phyloP scores from a whole-genome alignment of 1,140 invertebrate species.

The Wasmannia auropunctata region DNA sequence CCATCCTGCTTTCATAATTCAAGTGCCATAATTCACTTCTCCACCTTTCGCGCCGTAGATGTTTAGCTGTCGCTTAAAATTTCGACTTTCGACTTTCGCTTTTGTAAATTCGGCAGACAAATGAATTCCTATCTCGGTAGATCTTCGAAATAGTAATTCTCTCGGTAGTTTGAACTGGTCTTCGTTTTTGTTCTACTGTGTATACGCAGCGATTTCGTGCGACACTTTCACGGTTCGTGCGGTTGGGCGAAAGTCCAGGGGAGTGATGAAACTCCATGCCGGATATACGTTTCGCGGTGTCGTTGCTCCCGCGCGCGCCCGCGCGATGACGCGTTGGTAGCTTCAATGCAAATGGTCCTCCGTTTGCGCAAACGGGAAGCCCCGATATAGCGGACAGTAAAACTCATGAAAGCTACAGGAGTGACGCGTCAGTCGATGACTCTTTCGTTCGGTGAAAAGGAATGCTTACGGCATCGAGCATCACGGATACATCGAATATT shows the following conservation, averaged over 20 bases:
- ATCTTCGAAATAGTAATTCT: background rate
- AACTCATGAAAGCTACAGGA: slow-evolving; percentile 24
- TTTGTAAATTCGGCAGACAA: background rate
- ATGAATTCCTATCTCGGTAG: background rate
- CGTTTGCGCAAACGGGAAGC: slow-evolving; percentile 52
- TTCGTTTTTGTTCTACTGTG: slow-evolving; percentile 3
- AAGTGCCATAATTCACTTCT: background rate
- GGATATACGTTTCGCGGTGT: slow-evolving; percentile 71
- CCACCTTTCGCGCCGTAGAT: background rate
- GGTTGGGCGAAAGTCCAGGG: slow-evolving; percentile 77
- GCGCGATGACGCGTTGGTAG: slow-evolving; percentile 50
- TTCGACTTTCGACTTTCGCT: slow-evolving; percentile 3
- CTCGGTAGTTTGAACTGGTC: background rate
- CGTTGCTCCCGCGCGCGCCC: slow-evolving; percentile 43
- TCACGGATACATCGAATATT: background rate
- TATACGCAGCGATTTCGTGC: slow-evolving; percentile 51
- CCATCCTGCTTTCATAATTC: background rate
- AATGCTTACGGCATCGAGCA: background rate
- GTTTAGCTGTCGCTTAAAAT: background rate
- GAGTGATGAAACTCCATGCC: slow-evolving; percentile 77
- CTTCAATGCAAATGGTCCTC: slow-evolving; percentile 42
- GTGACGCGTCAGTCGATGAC: slow-evolving; percentile 18
- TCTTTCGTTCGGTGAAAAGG: background rate
- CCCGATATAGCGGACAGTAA: background rate
- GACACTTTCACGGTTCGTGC: slow-evolving; percentile 78